Evolutionary conservation across 1,140 invertebrate species (phyloP).

Genomic region (Babylonia areolata): DNA sequence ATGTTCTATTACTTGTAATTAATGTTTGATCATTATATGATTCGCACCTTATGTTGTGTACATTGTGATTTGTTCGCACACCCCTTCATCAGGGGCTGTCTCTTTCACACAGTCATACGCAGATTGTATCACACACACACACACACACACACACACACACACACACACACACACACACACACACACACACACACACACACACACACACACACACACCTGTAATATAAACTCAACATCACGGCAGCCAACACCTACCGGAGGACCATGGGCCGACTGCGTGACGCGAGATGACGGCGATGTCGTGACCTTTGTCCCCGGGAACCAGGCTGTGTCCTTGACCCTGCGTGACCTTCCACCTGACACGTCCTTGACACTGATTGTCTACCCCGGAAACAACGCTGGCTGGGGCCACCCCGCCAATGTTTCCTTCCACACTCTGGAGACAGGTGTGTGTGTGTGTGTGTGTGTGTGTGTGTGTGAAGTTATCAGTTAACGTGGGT

Average conservation of each 20-base stretch:
- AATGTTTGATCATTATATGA: too few species aligned
- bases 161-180: background rate
- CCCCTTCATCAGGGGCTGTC: too few species aligned
- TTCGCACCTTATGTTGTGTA: too few species aligned
- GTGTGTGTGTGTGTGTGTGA: conserved; percentile 6
- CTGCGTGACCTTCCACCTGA: background rate
- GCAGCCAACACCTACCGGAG: too few species aligned
- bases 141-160: background rate
- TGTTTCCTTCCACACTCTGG: background rate
- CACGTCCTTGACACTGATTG: background rate
- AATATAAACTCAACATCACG: background rate
- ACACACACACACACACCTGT: background rate
- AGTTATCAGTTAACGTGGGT: too few species aligned
- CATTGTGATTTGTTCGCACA: too few species aligned
- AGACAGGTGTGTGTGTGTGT: background rate
- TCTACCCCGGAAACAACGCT: background rate
- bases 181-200: background rate
- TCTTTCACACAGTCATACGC: too few species aligned
- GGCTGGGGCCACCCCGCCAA: background rate
- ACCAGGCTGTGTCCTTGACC: background rate
- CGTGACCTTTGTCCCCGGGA: background rate
- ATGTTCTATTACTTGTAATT: too few species aligned
- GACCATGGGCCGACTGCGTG: too few species aligned
- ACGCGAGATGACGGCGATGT: background rate
- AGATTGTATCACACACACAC: background rate